These are phyloP conservation scores for Mythimna ferrago DNA, from an alignment of 2,888 invertebrate species.

Conservation along the genomic window DNA sequence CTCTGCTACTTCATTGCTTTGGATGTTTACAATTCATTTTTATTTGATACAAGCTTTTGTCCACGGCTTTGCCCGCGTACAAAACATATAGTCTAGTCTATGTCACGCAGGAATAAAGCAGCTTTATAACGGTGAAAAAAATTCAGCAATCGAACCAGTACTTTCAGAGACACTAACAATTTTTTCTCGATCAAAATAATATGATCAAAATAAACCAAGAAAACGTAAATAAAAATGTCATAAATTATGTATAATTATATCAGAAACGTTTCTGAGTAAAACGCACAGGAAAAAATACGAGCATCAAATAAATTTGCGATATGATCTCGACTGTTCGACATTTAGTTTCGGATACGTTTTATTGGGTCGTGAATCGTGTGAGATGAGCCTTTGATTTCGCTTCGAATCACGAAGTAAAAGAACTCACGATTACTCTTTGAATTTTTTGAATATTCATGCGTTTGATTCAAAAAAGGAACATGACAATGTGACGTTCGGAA, in stretches of 20 bases:
- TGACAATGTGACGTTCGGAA: background rate
- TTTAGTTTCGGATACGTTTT: constrained; percentile 62
- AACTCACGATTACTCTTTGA: constrained; percentile 53
- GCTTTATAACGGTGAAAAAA: no score
- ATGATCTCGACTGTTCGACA: constrained; percentile 64
- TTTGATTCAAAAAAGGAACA: background rate
- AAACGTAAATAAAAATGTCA: background rate
- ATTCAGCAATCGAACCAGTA: no score
- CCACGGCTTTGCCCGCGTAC: no score
- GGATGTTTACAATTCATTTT: no score
- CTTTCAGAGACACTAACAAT: no score
- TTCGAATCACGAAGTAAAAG: constrained; percentile 63
- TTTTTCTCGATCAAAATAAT: background rate
- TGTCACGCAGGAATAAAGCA: no score
- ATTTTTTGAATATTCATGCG: constrained; percentile 55
- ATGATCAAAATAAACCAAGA: background rate
- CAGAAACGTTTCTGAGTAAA: constrained; percentile 9
- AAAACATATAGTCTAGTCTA: no score
- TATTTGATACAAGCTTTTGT: no score
- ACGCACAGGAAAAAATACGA: constrained; percentile 23
- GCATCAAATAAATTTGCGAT: constrained; percentile 61
- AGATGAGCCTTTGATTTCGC: constrained; percentile 66
- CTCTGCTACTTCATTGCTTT: no score
- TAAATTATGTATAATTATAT: constrained; percentile 21
- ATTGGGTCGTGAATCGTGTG: constrained; percentile 67